Percentiles rank a stretch among this genome's conserved stretches.
phyloP scores from a whole-genome alignment of 2,113 vertebrate species.

The Notarius quadriscutis region DNA sequence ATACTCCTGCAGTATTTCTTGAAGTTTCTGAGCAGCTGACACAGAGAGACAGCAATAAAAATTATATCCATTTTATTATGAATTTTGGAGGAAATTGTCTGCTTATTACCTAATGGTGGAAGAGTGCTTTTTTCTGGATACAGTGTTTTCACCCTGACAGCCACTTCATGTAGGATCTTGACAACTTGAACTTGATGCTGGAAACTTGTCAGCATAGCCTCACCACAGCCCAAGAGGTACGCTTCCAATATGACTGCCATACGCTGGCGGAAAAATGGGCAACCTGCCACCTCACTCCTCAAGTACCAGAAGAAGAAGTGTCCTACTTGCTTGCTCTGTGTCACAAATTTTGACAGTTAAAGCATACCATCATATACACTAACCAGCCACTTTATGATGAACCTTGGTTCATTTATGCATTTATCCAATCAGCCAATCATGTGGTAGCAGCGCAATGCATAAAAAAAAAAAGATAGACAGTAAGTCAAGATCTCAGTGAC shows the following conservation, averaged over 20 bases:
- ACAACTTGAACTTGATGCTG: constrained; percentile 71
- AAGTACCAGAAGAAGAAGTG: constrained; percentile 82
- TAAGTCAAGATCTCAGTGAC: background rate
- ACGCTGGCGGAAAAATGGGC: constrained; percentile 72
- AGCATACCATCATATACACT: background rate
- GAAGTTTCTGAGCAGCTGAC: constrained; percentile 65
- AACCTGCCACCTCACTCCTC: constrained; percentile 73
- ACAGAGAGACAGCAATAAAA: background rate
- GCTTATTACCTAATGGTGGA: constrained; percentile 61
- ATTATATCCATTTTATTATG: background rate
- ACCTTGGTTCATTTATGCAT: background rate
- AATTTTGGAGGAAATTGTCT: background rate
- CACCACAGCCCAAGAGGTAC: constrained; percentile 75
- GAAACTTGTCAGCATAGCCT: constrained; percentile 68
- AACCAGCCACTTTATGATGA: background rate
- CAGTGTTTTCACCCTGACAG: constrained; percentile 64
- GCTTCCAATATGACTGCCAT: constrained; percentile 78
- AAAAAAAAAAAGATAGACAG: background rate
- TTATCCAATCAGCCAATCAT: background rate
- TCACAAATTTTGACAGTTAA: background rate
- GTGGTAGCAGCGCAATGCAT: background rate
- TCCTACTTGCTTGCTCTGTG: constrained; percentile 78
- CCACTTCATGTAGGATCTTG: constrained; percentile 64
- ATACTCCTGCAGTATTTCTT: constrained; percentile 64
- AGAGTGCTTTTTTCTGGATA: constrained; percentile 72